phyloP scores from a whole-genome alignment of 2,797 vertebrate species.

The Sylvia borin region DNA sequence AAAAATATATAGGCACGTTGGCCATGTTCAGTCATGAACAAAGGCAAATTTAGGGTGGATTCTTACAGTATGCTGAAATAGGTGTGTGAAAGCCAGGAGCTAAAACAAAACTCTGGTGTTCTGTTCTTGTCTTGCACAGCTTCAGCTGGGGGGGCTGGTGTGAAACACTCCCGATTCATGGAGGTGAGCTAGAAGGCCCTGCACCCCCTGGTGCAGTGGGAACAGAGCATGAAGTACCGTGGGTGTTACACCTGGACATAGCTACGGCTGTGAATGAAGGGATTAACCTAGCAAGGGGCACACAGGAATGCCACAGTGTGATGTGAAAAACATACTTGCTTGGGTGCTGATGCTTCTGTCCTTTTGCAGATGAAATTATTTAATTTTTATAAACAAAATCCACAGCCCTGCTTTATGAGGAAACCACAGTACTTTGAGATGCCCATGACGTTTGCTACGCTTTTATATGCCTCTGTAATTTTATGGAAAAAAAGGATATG shows the following conservation, averaged over 20 bases:
- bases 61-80: not conserved
- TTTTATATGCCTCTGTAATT: not conserved
- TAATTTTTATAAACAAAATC: not conserved
- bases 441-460: accelerated
- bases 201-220: not conserved
- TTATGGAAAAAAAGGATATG: not conserved
- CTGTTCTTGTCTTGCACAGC: not conserved
- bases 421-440: not conserved
- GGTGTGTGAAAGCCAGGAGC: not conserved
- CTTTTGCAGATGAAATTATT: not conserved
- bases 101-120: not conserved
- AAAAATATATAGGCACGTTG: not conserved
- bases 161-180: accelerated
- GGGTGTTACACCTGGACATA: not conserved
- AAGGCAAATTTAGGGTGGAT: not conserved
- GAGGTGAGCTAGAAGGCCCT: not conserved
- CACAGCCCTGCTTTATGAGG: not conserved
- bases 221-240: not conserved
- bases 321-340: not conserved
- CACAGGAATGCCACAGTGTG: accelerated
- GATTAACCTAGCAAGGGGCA: not conserved
- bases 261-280: not conserved
- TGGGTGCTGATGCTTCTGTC: not conserved
- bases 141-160: not conserved
- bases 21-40: not conserved